Evolutionary conservation across 2,797 vertebrate species (phyloP).

Genomic region (Dicrostonyx torquatus): DNA sequence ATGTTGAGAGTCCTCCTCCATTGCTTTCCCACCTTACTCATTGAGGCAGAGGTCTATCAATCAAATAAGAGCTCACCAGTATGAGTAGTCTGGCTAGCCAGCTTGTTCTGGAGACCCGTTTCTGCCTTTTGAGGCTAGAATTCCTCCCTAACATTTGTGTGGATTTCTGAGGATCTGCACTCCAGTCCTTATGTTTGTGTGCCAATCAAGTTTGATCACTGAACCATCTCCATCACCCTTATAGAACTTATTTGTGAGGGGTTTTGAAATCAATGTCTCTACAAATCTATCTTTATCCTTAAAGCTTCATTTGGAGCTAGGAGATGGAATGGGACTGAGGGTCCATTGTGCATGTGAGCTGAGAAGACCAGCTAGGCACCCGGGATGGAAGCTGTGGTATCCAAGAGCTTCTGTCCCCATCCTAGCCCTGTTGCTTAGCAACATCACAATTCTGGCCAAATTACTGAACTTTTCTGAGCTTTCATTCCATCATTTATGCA

Average conservation of each 20-base stretch:
- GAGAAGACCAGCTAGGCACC: neutral
- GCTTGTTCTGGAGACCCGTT: neutral
- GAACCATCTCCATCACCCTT: neutral
- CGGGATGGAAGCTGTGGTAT: neutral
- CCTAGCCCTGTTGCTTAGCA: neutral
- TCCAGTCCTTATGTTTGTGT: neutral
- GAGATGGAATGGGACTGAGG: neutral
- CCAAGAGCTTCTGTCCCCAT: rapidly evolving
- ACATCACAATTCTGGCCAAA: neutral
- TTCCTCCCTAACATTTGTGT: neutral
- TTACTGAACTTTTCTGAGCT: neutral
- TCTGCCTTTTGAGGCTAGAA: neutral
- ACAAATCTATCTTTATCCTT: neutral
- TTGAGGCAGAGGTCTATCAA: neutral
- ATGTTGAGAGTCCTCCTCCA: neutral
- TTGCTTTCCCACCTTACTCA: neutral
- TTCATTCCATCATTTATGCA: neutral
- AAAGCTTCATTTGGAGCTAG: neutral
- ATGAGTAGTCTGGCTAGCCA: neutral
- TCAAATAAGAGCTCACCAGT: neutral
- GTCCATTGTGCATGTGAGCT: neutral
- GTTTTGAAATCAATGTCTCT: neutral
- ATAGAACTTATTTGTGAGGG: neutral
- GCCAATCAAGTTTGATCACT: neutral
- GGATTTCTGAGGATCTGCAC: neutral